A percentile compares a stretch with the other conserved stretches of the same genome.
These are phyloP conservation scores for Poecilia latipinna DNA, from an alignment of 2,113 vertebrate genomes.

Conservation along the genomic window DNA sequence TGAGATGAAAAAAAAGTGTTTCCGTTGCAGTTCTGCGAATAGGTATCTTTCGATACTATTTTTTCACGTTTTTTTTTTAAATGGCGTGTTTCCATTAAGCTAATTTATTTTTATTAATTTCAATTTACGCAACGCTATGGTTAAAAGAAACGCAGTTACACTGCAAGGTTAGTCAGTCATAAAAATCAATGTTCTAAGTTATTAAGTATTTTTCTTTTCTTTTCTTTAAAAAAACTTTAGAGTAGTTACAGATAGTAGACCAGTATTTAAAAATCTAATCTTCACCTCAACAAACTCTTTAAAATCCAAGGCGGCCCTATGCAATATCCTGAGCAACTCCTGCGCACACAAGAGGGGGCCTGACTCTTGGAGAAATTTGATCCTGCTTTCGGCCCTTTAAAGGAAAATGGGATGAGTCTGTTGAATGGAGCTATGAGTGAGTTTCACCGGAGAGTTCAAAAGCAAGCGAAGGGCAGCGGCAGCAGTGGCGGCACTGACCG, in stretches of 20 bases:
- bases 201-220: neutral
- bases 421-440: constrained; percentile 72
- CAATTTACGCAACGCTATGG: too few relatives aligned
- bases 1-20: too few relatives aligned
- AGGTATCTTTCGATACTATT: too few relatives aligned
- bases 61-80: too few relatives aligned
- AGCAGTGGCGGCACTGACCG: constrained; percentile 7
- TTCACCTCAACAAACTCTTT: neutral
- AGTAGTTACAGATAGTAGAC: too few relatives aligned
- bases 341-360: constrained; percentile 37
- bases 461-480: constrained; percentile 19
- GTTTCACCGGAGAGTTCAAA: constrained; percentile 48
- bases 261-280: neutral
- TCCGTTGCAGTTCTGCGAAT: too few relatives aligned
- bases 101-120: too few relatives aligned
- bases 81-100: too few relatives aligned
- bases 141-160: too few relatives aligned
- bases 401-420: constrained; percentile 80
- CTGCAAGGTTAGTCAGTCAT: neutral
- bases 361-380: constrained; percentile 76
- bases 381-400: constrained; percentile 80
- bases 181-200: neutral
- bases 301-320: constrained; percentile 51
- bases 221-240: too few relatives aligned
- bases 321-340: constrained; percentile 73